Base-by-base conservation (phyloP, 2,797 vertebrate genomes). In the Myotis vivesi region DNA sequence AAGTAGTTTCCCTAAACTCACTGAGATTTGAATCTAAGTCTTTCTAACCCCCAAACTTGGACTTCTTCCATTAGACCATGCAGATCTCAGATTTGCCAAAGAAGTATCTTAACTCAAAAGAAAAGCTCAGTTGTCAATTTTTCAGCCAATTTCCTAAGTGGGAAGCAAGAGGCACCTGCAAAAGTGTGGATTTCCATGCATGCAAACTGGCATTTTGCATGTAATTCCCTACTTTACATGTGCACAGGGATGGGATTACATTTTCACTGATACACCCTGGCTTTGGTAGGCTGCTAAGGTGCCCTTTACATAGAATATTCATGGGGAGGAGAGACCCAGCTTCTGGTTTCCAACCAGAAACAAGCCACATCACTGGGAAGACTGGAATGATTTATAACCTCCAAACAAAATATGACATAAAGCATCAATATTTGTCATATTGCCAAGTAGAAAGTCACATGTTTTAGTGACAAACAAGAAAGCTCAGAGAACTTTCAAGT, bases 181-280 rank as follows among this genome's bases (percentile, higher is more conserved):
- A 94, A 91, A 64, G 53, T 73, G 25, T 83, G 23, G 8, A 83
- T 95, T 97, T 97, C 66, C 94, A 88, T 92, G 76, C 19, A 94
- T 93, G 92, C 79, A 95, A 97, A 94, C 41, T 36, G 36, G 28
- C 7, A 38, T 4, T 96, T 97, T 95, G 81, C 85, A 94, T 93
- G 69, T 30, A 93, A 85, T 85, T 87, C 73, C 71, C 93, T 92
- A 73, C 80, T 96, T 96, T 95, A 69, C 93, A 76, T 88, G 77
- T 51, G 28, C 66, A 62, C 64, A 17, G 13, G 53, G 49, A 13
- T 64, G 81, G 57, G 38, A 49, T 69, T 77, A 73, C 53, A 51
- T 55, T 90, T 81, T 92, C 57, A 90, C 33, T 38, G 57, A 75
- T 77, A 91, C 62, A 87, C 49, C 68, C 88, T 25, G 80, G 81